Percentiles rank a stretch among this genome's conserved stretches.
These are phyloP conservation scores for Prunella himalayana DNA, from an alignment of 2,113 vertebrate species.

Conservation along the genomic window DNA sequence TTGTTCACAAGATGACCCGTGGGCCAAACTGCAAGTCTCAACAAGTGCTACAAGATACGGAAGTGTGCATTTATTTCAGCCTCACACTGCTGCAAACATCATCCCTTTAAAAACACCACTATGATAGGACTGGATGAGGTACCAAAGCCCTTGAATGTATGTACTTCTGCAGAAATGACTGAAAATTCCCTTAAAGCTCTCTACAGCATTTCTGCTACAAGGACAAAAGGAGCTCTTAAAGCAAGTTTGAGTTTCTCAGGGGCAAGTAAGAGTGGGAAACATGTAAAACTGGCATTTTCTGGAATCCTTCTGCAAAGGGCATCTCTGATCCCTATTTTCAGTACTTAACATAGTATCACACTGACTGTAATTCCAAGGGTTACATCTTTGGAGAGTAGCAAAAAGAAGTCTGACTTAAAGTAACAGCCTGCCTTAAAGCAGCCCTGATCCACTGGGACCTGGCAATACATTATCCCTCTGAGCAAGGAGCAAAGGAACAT, in stretches of 20 bases:
- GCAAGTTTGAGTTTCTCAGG: background rate
- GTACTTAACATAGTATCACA: background rate
- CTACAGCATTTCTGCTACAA: background rate
- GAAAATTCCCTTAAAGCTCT: background rate
- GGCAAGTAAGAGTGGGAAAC: background rate
- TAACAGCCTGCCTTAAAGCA: background rate
- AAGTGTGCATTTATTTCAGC: rapidly evolving
- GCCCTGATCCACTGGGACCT: background rate
- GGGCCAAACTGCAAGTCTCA: background rate
- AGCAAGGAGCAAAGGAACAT: background rate
- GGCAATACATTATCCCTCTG: background rate
- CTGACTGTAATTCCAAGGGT: background rate
- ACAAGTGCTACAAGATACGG: rapidly evolving
- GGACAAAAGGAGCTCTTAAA: background rate
- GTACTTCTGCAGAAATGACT: background rate
- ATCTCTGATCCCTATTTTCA: background rate
- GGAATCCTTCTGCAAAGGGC: background rate
- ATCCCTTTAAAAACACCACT: background rate
- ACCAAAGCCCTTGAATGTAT: background rate
- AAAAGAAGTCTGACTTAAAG: background rate
- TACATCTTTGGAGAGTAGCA: background rate
- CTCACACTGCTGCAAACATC: background rate
- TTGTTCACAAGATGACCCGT: rapidly evolving
- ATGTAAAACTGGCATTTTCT: background rate
- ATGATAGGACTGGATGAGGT: background rate